A percentile compares a stretch with the other conserved stretches of the same genome.
These are phyloP conservation scores for Megalops atlanticus DNA, from an alignment of 2,113 vertebrate genomes.

Conservation along the genomic window DNA sequence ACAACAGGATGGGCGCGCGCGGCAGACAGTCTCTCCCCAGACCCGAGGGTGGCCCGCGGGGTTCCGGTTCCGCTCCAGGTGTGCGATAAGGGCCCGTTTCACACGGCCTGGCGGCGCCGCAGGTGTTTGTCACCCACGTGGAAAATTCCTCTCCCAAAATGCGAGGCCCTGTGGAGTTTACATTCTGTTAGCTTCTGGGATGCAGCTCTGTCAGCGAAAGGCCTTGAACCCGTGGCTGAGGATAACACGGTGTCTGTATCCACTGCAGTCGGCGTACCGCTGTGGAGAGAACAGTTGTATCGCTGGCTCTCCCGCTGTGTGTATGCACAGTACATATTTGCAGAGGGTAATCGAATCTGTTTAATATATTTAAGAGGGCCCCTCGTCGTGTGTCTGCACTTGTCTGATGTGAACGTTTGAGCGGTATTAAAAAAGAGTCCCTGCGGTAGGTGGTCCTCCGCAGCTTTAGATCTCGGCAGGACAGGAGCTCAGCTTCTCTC, in stretches of 20 bases:
- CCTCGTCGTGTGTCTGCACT: neutral
- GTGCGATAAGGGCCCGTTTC: neutral
- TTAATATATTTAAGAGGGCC: neutral
- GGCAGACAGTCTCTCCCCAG: neutral
- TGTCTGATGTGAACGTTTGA: neutral
- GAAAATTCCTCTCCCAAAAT: neutral
- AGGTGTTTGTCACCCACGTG: no score
- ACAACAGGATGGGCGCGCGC: neutral
- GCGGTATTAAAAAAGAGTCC: neutral
- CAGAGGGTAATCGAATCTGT: neutral
- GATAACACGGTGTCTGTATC: neutral
- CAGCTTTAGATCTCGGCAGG: neutral
- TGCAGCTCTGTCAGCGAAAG: neutral
- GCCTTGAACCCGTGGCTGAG: no score
- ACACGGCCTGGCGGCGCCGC: neutral
- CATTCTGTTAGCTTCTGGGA: neutral
- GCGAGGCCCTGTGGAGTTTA: neutral
- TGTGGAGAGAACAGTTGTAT: neutral
- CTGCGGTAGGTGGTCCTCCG: constrained; percentile 3
- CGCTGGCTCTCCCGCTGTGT: neutral
- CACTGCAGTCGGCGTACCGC: neutral
- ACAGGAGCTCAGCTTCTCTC: neutral
- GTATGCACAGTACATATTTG: neutral
- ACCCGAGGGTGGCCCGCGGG: neutral
- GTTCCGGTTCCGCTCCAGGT: neutral